Percentiles rank a stretch among this genome's conserved stretches.
These are phyloP conservation scores for Polymixis flavicincta DNA, from an alignment of 2,888 invertebrate species.

Conservation along the genomic window DNA sequence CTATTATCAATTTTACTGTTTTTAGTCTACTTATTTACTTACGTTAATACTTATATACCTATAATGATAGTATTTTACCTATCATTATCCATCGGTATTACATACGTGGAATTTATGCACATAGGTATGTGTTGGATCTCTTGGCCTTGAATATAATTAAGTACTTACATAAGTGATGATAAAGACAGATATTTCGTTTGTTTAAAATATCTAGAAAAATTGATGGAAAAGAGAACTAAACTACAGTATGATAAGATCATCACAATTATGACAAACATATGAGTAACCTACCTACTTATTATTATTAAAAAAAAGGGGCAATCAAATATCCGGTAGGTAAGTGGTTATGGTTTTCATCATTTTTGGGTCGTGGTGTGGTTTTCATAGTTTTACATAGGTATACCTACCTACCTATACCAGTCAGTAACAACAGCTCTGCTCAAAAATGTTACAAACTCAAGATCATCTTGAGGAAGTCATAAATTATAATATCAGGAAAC, in stretches of 20 bases:
- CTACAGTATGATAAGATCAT: not conserved
- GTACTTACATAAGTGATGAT: not conserved
- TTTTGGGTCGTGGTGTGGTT: not conserved
- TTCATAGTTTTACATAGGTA: not conserved
- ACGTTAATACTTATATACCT: not conserved
- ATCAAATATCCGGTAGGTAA: too few species aligned
- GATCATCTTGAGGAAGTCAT: conserved; percentile 38
- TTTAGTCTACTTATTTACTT: not conserved
- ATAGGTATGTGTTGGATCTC: conserved; percentile 1
- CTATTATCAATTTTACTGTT: not conserved
- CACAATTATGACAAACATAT: not conserved
- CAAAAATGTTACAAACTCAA: conserved; percentile 19
- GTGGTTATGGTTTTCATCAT: not conserved
- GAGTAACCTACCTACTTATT: not conserved
- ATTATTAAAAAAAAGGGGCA: not conserved
- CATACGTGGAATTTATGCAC: not conserved
- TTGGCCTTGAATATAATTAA: not conserved
- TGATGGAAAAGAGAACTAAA: not conserved
- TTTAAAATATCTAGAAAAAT: not conserved
- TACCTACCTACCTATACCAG: not conserved
- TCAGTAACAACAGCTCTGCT: not conserved
- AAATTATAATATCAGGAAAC: conserved; percentile 34
- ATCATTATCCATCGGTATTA: not conserved
- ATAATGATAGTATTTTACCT: not conserved
- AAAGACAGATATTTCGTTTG: not conserved